Conservation (phyloP, 2,797 vertebrate species). For the Paramormyrops hopkinsi region DNA sequence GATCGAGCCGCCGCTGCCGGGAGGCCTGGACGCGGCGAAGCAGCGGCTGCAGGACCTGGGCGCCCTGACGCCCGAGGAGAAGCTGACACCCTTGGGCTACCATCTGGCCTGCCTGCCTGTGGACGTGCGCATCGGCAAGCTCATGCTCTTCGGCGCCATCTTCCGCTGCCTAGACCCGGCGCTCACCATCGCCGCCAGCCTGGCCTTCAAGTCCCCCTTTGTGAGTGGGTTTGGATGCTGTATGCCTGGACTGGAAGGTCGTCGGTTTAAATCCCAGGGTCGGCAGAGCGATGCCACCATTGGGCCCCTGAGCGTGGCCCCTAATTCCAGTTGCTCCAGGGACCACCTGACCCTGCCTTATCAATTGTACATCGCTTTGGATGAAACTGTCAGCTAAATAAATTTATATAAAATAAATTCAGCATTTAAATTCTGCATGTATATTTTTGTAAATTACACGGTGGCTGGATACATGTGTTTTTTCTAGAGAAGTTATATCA, state of each 20-base stretch:
- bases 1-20: slow-evolving; percentile 77
- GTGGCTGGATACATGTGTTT: neutral
- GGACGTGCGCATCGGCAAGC: slow-evolving; percentile 92
- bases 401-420: neutral
- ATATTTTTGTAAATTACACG: neutral
- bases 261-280: neutral
- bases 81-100: slow-evolving; percentile 88
- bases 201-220: slow-evolving; percentile 85
- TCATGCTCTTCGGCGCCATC: slow-evolving; percentile 94
- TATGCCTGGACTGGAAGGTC: neutral
- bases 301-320: neutral
- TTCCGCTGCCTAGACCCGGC: slow-evolving; percentile 95
- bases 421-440: neutral
- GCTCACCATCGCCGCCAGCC: slow-evolving; percentile 90
- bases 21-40: slow-evolving; percentile 75
- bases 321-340: neutral
- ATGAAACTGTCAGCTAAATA: neutral
- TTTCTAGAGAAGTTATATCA: neutral
- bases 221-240: slow-evolving; percentile 47
- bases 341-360: neutral
- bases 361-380: neutral
- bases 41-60: slow-evolving; percentile 82
- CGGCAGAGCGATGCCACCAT: neutral
- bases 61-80: slow-evolving; percentile 78
- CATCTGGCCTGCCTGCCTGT: slow-evolving; percentile 94